phyloP scores from a whole-genome alignment of 2,888 invertebrate genomes.

The Watsonalla binaria region DNA sequence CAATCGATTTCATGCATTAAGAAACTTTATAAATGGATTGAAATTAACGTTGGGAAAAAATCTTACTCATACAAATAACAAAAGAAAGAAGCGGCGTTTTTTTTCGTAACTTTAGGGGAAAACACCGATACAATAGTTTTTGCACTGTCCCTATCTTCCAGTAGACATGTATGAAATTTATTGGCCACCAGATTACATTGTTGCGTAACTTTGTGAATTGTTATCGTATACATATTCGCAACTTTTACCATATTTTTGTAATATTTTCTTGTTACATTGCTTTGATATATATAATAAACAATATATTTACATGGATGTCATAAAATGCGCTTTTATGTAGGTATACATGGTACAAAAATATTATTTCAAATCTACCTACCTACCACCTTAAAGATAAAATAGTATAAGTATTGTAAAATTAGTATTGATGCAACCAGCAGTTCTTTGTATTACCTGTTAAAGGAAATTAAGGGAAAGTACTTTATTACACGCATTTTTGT shows the following conservation, averaged over 20 bases:
- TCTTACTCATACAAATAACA: background rate
- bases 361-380: too few relatives aligned
- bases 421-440: too few relatives aligned
- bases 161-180: constrained; percentile 17
- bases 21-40: too few relatives aligned
- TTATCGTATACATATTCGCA: background rate
- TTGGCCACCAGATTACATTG: constrained; percentile 25
- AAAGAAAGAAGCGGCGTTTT: background rate
- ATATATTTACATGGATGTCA: background rate
- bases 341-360: too few relatives aligned
- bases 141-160: constrained; percentile 13
- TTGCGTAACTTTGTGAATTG: constrained; percentile 17
- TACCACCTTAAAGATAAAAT: too few relatives aligned
- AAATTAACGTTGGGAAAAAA: background rate
- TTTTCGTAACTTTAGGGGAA: constrained; percentile 12
- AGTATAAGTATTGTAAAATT: too few relatives aligned
- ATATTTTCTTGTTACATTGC: background rate
- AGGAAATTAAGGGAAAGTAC: too few relatives aligned
- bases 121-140: constrained; percentile 23
- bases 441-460: too few relatives aligned
- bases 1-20: too few relatives aligned
- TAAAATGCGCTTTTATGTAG: too few relatives aligned
- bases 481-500: too few relatives aligned
- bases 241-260: background rate
- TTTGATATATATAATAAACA: background rate